Evolutionary conservation across 2,888 invertebrate genomes (phyloP), one percentile per base, ranked within the genome.

Genomic region (Thecophora atra): DNA sequence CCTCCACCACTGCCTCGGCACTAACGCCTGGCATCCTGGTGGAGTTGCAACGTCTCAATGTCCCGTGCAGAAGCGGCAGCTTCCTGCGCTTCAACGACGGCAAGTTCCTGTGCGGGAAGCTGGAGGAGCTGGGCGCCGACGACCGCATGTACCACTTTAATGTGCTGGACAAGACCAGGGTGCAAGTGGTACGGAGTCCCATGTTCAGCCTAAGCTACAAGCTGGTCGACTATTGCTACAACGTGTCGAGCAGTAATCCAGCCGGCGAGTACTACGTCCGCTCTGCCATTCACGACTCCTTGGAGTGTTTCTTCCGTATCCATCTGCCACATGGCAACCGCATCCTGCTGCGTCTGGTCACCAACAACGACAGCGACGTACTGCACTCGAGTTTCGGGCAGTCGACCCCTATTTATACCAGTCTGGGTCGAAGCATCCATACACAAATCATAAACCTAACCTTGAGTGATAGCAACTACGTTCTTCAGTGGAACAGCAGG

Each of bases 181-280:
- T 92, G 75, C 89, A 89, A 79, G 85, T 91, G 71, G 89, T 89
- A 79, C 91, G 91, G 75, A 88, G 88, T 83, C 91, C 91, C 72
- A 89, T 90, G 84, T 92, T 92, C 88, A 89, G 90, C 83, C 88
- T 91, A 79, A 88, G 87, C 79, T 92, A 91, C 87, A 90, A 89
- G 81, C 86, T 90, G 79, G 92, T 92, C 73, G 92, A 93, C 85
- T 90, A 91, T 82, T 93, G 93, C 80, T 91, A 92, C 82, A 91
- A 92, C 83, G 89, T 92, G 76, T 90, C 91, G 47, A 88, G 91
- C 77, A 88, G 89, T 77, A 87, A 88, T 69, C 88, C 89, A 77
- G 92, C 91, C 87, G 92, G 90, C 81, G 90, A 91, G 80, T 90
- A 91, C 87, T 90, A 90, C 82, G 87, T 91, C 81, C 89, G 89